A percentile compares a stretch with the other conserved stretches of the same genome.
phyloP scores from a whole-genome alignment of 2,113 vertebrate species.

The Pseudonaja textilis region DNA sequence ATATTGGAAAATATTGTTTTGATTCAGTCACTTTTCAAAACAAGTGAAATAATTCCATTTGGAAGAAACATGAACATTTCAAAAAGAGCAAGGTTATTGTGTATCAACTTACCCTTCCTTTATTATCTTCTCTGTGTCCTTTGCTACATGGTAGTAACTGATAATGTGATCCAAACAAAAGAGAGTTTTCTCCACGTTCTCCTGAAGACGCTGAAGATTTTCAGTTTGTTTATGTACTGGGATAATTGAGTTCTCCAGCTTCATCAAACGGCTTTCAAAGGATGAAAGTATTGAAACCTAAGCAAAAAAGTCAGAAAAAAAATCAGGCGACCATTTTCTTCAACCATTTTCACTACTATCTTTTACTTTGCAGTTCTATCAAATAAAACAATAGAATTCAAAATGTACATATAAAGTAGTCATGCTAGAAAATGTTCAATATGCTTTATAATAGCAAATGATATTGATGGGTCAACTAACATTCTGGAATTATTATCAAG shows the following conservation, averaged over 20 bases:
- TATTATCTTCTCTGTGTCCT: conserved; percentile 93
- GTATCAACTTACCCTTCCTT: conserved; percentile 83
- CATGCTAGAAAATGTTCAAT: neutral
- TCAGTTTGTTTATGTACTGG: conserved; percentile 97
- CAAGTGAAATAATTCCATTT: neutral
- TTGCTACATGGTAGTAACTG: conserved; percentile 97
- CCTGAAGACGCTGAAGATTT: conserved; percentile 95
- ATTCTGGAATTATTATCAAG: neutral
- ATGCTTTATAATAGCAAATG: neutral
- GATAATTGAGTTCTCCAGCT: conserved; percentile 97
- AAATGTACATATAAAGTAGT: neutral
- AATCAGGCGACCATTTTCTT: neutral
- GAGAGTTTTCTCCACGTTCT: conserved; percentile 93
- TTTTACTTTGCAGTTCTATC: neutral
- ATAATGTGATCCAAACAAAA: conserved; percentile 95
- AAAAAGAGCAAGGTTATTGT: neutral
- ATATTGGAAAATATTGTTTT: neutral
- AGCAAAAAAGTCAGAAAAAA: neutral
- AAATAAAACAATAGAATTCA: neutral
- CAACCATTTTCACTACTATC: neutral
- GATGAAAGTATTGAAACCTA: conserved; percentile 96
- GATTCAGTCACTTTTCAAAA: neutral
- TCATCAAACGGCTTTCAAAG: conserved; percentile 97
- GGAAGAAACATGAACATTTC: neutral
- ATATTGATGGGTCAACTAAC: neutral